phyloP scores from a whole-genome alignment of 2,797 vertebrate genomes.

The Chaetodon trifasciatus region DNA sequence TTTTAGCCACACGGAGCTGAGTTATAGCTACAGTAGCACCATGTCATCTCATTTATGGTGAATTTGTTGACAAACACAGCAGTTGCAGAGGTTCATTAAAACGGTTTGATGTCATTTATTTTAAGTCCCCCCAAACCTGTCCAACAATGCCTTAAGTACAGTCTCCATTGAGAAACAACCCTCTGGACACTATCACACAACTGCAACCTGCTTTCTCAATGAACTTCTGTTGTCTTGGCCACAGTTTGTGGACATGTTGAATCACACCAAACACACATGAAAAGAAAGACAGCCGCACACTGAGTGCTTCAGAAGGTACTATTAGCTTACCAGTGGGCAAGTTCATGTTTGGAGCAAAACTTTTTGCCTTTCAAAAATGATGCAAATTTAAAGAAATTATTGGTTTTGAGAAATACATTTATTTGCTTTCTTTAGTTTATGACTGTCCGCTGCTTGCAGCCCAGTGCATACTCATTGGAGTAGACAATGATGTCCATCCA shows the following conservation, averaged over 20 bases:
- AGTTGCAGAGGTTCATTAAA: background rate
- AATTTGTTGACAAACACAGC: slow-evolving; percentile 1
- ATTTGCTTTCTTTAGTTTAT: slow-evolving; percentile 1
- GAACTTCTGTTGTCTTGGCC: too few relatives aligned
- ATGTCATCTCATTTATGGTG: background rate
- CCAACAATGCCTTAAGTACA: background rate
- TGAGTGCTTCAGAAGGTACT: background rate
- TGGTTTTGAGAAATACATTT: background rate
- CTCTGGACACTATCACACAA: background rate
- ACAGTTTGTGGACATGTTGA: background rate
- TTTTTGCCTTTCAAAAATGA: background rate
- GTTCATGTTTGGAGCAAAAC: background rate
- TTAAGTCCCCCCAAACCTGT: background rate
- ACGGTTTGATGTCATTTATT: slow-evolving; percentile 3
- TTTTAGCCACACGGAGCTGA: background rate
- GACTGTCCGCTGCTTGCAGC: background rate
- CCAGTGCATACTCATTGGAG: background rate
- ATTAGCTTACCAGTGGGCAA: background rate
- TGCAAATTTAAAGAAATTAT: background rate
- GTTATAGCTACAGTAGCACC: too few relatives aligned
- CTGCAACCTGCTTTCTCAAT: background rate
- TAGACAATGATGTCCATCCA: background rate
- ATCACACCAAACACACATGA: too few relatives aligned
- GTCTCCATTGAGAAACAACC: background rate
- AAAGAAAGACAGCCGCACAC: background rate